These are phyloP conservation scores for Aspidiotus destructor DNA, from an alignment of 2,888 invertebrate genomes.

Conservation along the genomic window DNA sequence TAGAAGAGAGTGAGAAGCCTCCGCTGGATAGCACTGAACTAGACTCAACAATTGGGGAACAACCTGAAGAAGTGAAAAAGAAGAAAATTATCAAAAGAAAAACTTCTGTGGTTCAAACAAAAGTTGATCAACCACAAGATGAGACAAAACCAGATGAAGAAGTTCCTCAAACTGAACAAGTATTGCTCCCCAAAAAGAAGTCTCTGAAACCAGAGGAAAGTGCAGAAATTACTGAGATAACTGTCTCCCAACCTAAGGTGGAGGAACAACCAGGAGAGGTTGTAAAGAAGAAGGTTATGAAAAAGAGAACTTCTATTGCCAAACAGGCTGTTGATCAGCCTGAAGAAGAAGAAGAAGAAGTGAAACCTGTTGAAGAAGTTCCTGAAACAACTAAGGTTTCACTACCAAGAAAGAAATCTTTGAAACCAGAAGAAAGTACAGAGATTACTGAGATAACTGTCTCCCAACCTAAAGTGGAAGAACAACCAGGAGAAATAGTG, in stretches of 20 bases:
- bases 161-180: neutral
- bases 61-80: neutral
- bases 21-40: too few relatives aligned
- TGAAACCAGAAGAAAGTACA: neutral
- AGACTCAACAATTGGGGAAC: too few relatives aligned
- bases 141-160: neutral
- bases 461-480: neutral
- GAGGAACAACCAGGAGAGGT: neutral
- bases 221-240: neutral
- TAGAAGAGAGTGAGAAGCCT: neutral
- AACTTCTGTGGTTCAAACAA: too few relatives aligned
- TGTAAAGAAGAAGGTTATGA: neutral
- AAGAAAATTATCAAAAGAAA: too few relatives aligned
- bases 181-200: neutral
- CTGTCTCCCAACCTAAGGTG: too few relatives aligned
- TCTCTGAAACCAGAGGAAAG: neutral
- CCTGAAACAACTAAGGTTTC: neutral
- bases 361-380: neutral
- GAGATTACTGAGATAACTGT: constrained; percentile 35
- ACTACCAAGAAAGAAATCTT: neutral
- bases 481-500: neutral
- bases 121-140: neutral
- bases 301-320: neutral
- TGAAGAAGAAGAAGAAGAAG: neutral
- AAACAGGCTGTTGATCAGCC: neutral